phyloP scores from a whole-genome alignment of 2,113 vertebrate genomes.

The Alces alces region DNA sequence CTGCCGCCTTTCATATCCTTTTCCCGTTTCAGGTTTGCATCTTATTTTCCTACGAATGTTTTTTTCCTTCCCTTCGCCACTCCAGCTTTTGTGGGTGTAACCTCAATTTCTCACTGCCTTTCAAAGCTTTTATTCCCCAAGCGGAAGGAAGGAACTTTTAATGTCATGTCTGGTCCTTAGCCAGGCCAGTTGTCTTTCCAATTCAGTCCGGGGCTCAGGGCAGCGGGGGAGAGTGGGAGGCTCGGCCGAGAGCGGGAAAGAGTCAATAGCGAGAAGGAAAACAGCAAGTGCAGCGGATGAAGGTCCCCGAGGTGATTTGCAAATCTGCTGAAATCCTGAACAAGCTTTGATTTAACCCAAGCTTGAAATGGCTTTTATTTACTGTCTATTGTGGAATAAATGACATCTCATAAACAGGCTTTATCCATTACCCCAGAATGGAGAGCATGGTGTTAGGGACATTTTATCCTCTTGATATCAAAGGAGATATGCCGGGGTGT shows the following conservation, averaged over 20 bases:
- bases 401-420: conserved; percentile 92
- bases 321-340: conserved; percentile 94
- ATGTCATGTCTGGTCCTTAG: conserved; percentile 55
- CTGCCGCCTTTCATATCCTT: not conserved
- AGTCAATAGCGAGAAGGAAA: conserved; percentile 79
- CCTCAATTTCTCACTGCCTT: conserved; percentile 47
- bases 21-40: not conserved
- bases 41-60: not conserved
- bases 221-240: conserved; percentile 52
- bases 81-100: conserved; percentile 44
- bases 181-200: conserved; percentile 72
- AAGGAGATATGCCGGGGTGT: conserved; percentile 83
- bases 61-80: conserved; percentile 4
- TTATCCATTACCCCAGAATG: conserved; percentile 89
- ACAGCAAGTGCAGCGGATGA: conserved; percentile 81
- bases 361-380: conserved; percentile 97
- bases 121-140: conserved; percentile 35
- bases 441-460: conserved; percentile 87
- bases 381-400: conserved; percentile 93
- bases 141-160: conserved; percentile 61
- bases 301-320: conserved; percentile 93
- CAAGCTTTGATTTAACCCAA: conserved; percentile 95
- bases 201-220: conserved; percentile 69
- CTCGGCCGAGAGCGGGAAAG: conserved; percentile 72
- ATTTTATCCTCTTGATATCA: conserved; percentile 90